Evolutionary conservation across 2,113 vertebrate species (phyloP).

Genomic region (Gila orcuttii): DNA sequence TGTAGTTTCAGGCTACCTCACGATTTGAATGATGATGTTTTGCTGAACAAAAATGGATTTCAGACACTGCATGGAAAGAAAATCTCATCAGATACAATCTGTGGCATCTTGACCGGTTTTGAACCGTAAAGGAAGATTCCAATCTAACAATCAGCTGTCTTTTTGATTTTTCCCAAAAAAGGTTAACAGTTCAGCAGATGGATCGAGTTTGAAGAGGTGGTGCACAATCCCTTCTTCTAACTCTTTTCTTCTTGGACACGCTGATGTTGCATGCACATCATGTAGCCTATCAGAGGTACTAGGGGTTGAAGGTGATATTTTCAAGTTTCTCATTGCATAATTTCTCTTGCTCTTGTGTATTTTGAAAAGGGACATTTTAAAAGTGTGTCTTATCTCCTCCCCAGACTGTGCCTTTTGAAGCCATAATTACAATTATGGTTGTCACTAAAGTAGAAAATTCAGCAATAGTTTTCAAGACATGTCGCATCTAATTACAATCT

Average conservation of each 20-base stretch:
- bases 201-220: background rate
- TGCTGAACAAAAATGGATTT: constrained; percentile 19
- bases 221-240: background rate
- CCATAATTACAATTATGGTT: background rate
- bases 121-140: constrained; percentile 9
- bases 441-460: background rate
- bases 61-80: background rate
- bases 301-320: constrained; percentile 5
- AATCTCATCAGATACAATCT: background rate
- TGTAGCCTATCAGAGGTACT: background rate
- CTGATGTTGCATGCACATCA: background rate
- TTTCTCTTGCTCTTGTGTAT: background rate
- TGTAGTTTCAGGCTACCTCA: background rate
- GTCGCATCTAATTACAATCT: background rate
- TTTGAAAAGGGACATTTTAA: background rate
- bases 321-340: constrained; percentile 1
- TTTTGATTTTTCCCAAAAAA: background rate
- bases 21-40: background rate
- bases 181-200: background rate
- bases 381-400: background rate
- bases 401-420: background rate
- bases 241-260: background rate
- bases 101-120: constrained; percentile 19
- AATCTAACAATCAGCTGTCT: background rate
- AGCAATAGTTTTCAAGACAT: constrained; percentile 14